These are phyloP conservation scores for Otis tarda DNA, from an alignment of 2,113 vertebrate species.

Conservation along the genomic window DNA sequence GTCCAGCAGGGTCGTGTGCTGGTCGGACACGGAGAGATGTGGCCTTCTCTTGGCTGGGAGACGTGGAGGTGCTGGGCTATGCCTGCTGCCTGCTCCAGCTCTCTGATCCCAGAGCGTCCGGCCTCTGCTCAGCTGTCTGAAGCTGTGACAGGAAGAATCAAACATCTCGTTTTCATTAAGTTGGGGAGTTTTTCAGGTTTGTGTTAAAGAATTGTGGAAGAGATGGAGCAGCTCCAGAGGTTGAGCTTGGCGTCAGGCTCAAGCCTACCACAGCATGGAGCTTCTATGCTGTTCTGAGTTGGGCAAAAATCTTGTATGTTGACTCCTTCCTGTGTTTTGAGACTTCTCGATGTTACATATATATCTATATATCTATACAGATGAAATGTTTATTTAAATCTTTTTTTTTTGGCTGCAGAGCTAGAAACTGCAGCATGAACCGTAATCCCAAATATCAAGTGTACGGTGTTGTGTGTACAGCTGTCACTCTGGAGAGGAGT, in stretches of 20 bases:
- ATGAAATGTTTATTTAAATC: background rate
- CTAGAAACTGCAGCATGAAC: background rate
- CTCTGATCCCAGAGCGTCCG: background rate
- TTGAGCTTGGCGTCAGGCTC: background rate
- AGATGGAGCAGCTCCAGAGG: background rate
- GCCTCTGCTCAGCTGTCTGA: background rate
- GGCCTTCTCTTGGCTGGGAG: background rate
- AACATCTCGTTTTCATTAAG: background rate
- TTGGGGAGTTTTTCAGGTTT: background rate
- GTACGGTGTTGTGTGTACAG: too few relatives aligned
- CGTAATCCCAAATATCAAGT: background rate
- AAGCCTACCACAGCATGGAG: background rate
- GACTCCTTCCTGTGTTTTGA: background rate
- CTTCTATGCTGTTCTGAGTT: background rate
- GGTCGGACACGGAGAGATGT: background rate
- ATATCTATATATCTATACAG: too few relatives aligned
- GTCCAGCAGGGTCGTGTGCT: background rate
- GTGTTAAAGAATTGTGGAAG: background rate
- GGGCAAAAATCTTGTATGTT: background rate
- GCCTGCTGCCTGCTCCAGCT: background rate
- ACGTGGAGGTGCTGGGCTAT: background rate
- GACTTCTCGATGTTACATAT: background rate
- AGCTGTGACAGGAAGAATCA: background rate
- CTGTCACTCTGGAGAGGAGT: fast-evolving
- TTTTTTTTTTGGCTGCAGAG: background rate